Base-by-base conservation (phyloP, 2,113 vertebrate species). In the Cettia cetti region DNA sequence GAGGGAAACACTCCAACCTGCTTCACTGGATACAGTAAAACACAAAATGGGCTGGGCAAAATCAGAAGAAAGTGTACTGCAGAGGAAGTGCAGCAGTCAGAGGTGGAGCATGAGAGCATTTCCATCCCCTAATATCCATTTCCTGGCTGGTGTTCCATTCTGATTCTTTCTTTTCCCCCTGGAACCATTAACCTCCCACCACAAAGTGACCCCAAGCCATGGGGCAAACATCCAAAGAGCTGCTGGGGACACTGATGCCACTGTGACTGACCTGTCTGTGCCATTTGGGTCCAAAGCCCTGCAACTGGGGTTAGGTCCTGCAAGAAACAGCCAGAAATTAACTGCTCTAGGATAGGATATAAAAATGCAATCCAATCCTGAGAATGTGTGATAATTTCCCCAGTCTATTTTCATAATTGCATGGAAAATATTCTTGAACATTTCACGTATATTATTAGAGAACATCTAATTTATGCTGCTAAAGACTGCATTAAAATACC, bases 381-480 rank as follows among this genome's bases (percentile, higher is more conserved):
- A 64, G 82, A 59, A 35, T 9, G 5, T 54, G n/a, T 8, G 44
- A 56, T 81, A 50, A 83, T 86, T 78, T 89, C 53, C 60, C 31
- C 24, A 4, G 49, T 49, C 74, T 91, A 26, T 78, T 96, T 97
- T 85, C 61, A 45, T 76, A 92, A 87, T 3, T 57, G 26, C 82
- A 49, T 40, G 16, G 57, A 92, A 96, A 91, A 86, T 64, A 71
- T 70, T 78, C 77, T 87, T 92, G 69, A 95, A 69, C 22, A 28
- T 84, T 79, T 53, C 54, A 45, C 0, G 2, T 9, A 79, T 65
- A 57, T 92, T 95, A 90, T 85, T 80, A 85, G 69, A 44, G 86
- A 86, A 86, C 35, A 76, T 40, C 89, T 82, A 75, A 93, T 92
- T 79, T 89, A 80, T 82, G 52, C 72, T 94, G 72, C 92, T 93